Conservation (phyloP, 1,140 invertebrate genomes). For the Drosophila pandora region DNA sequence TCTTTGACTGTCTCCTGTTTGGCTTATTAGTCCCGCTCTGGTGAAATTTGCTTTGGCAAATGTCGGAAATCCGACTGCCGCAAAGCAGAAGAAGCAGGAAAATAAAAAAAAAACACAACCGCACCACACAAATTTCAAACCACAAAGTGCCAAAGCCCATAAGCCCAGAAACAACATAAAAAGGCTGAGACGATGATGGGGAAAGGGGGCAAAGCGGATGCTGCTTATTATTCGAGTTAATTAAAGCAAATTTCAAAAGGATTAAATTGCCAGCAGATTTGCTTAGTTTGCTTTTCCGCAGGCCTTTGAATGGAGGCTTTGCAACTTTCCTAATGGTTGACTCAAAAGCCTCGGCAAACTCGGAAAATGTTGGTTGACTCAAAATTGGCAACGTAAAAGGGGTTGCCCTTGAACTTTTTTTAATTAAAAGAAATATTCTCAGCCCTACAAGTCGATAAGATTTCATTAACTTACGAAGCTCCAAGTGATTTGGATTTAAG, state of each 20-base stretch:
- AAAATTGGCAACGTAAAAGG: slow-evolving; percentile 4
- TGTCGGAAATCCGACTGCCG: slow-evolving; percentile 65
- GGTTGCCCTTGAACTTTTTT: background rate
- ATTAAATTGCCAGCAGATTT: slow-evolving; percentile 68
- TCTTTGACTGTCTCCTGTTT: slow-evolving; percentile 25
- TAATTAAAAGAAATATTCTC: background rate
- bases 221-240: slow-evolving; percentile 73
- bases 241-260: slow-evolving; percentile 77
- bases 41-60: slow-evolving; percentile 60
- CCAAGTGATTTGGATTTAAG: background rate
- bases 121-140: slow-evolving; percentile 25
- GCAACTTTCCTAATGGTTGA: slow-evolving; percentile 24
- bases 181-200: slow-evolving; percentile 19
- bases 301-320: slow-evolving; percentile 8
- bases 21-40: slow-evolving; percentile 61
- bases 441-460: background rate
- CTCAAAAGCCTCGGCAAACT: background rate
- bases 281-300: slow-evolving; percentile 47
- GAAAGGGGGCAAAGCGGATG: slow-evolving; percentile 18
- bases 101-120: slow-evolving; percentile 9
- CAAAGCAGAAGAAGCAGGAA: slow-evolving; percentile 15
- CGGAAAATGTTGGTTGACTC: slow-evolving; percentile 10
- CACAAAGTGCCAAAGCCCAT: slow-evolving; percentile 61
- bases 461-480: background rate
- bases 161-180: slow-evolving; percentile 66